Conservation (phyloP, 2,888 invertebrate genomes). For the Electrophaes corylata region DNA sequence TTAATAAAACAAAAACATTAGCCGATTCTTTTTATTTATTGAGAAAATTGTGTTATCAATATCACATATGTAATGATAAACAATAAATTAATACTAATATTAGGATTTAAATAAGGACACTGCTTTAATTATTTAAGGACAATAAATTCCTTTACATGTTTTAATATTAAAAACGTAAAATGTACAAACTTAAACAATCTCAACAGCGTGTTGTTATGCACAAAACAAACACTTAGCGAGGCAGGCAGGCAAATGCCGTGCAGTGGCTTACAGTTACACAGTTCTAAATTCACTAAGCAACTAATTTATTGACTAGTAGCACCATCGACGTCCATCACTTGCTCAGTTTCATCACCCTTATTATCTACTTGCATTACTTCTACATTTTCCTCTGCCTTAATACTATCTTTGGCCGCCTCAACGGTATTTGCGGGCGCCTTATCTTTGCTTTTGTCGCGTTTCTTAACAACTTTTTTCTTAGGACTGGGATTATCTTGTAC, state of each 20-base stretch:
- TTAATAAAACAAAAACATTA: constrained; percentile 47
- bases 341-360: constrained; percentile 63
- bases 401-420: constrained; percentile 52
- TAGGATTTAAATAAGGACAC: constrained; percentile 54
- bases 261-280: constrained; percentile 47
- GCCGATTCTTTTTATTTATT: constrained; percentile 75
- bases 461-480: constrained; percentile 72
- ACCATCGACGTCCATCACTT: constrained; percentile 77
- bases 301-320: constrained; percentile 82
- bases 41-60: constrained; percentile 80
- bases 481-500: constrained; percentile 57
- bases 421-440: constrained; percentile 42
- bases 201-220: constrained; percentile 74
- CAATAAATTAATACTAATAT: constrained; percentile 81
- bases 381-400: constrained; percentile 51
- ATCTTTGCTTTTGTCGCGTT: constrained; percentile 79
- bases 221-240: constrained; percentile 63
- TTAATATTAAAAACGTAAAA: constrained; percentile 74
- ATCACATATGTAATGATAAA: constrained; percentile 79
- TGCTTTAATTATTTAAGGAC: constrained; percentile 55
- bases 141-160: constrained; percentile 60
- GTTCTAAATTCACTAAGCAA: constrained; percentile 68
- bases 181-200: constrained; percentile 79
- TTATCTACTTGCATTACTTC: constrained; percentile 64
- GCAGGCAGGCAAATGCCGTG: constrained; percentile 29